Conservation (phyloP, 2,797 vertebrate species). For the Artibeus jamaicensis region DNA sequence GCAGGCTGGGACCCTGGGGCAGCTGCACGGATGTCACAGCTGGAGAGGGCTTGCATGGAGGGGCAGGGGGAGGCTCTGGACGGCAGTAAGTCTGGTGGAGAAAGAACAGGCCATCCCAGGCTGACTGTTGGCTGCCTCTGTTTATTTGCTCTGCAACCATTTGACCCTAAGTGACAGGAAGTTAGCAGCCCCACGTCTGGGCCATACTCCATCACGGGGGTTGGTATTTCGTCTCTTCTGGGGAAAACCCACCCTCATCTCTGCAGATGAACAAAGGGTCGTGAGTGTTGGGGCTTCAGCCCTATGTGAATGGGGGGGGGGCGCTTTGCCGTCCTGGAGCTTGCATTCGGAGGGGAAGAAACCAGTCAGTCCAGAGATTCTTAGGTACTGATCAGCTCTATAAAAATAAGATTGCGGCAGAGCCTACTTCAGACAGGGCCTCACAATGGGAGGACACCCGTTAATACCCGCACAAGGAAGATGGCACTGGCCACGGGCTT, state of each 20-base stretch:
- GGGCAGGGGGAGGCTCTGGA: accelerated
- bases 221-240: not conserved
- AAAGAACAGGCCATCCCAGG: accelerated
- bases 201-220: not conserved
- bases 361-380: too few species aligned
- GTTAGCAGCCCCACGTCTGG: not conserved
- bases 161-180: not conserved
- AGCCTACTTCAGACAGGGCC: not conserved
- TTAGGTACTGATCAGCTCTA: not conserved
- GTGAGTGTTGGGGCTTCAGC: too few species aligned
- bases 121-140: accelerated
- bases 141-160: not conserved
- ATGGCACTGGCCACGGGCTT: accelerated
- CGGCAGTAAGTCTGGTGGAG: accelerated
- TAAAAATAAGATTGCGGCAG: not conserved
- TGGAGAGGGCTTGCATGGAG: not conserved
- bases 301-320: not conserved
- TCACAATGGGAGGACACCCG: too few species aligned
- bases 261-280: not conserved
- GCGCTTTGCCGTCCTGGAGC: not conserved
- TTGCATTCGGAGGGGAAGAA: not conserved
- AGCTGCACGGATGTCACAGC: not conserved
- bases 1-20: not conserved
- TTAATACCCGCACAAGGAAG: not conserved
- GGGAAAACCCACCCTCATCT: not conserved